These are phyloP conservation scores for Nesogale talazaci DNA, from an alignment of 2,113 vertebrate genomes.

Conservation along the genomic window DNA sequence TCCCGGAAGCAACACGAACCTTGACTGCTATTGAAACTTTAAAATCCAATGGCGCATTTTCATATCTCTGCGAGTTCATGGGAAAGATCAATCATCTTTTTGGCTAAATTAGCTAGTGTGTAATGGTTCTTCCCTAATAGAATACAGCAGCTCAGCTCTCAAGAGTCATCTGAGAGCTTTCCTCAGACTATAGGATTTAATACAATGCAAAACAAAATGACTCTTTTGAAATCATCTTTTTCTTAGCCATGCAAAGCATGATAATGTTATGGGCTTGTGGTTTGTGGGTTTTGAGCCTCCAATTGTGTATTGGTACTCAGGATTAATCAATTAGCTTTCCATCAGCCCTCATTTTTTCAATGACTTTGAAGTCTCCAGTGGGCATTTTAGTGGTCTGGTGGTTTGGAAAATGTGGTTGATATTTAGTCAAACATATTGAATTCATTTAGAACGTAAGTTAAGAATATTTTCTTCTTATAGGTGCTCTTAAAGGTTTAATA, in stretches of 20 bases:
- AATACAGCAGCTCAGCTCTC: conserved; percentile 30
- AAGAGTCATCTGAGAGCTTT: conserved; percentile 21
- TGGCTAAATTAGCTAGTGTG: neutral
- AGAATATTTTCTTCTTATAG: neutral
- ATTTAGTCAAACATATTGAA: conserved; percentile 41
- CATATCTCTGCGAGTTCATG: neutral
- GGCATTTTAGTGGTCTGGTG: conserved; percentile 54
- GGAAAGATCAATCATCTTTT: conserved; percentile 42
- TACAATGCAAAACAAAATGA: conserved; percentile 18
- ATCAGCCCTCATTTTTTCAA: conserved; percentile 51
- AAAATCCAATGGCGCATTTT: conserved; percentile 22
- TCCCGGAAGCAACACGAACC: conserved; percentile 11
- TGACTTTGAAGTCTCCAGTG: conserved; percentile 37
- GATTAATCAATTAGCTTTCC: conserved; percentile 60
- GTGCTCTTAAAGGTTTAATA: neutral
- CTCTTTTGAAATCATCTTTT: conserved; percentile 55
- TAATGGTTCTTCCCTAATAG: conserved; percentile 52
- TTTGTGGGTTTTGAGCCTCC: conserved; percentile 43
- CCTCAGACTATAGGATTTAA: neutral
- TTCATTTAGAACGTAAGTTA: conserved; percentile 19
- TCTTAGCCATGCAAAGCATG: conserved; percentile 27
- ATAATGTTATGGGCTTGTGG: conserved; percentile 37
- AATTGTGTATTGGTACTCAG: conserved; percentile 51
- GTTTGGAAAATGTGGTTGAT: conserved; percentile 53
- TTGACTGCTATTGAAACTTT: conserved; percentile 16